phyloP scores from a whole-genome alignment of 2,113 vertebrate genomes.

The Gavia stellata region DNA sequence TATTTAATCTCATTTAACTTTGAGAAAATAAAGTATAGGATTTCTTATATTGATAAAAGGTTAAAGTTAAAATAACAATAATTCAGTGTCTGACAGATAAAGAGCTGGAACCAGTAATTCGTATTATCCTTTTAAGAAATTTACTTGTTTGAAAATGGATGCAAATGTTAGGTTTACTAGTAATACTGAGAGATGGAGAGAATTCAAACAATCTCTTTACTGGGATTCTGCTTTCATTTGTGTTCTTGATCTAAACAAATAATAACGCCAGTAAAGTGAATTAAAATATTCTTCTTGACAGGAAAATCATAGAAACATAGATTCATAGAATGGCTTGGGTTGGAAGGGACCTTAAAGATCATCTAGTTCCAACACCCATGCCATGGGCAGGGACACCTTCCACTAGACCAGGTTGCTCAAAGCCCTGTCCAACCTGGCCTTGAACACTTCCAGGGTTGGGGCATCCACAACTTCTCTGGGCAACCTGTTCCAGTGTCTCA shows the following conservation, averaged over 20 bases:
- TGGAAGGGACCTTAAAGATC: no score
- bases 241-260: neutral
- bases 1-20: neutral
- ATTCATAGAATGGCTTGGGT: no score
- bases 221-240: neutral
- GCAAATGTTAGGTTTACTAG: neutral
- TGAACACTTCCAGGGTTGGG: no score
- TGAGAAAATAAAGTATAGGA: neutral
- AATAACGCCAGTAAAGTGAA: neutral
- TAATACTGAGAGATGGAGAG: neutral
- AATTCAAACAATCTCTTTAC: neutral
- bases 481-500: no score
- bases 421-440: no score
- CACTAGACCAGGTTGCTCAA: no score
- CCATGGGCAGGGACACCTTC: no score
- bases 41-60: neutral
- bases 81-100: neutral
- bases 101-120: neutral
- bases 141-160: neutral
- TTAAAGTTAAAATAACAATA: neutral
- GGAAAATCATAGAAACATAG: no score
- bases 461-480: no score
- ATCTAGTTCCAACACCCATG: no score
- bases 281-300: neutral
- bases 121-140: neutral